phyloP scores from a whole-genome alignment of 1,140 invertebrate genomes.

The Conus ventricosus region DNA sequence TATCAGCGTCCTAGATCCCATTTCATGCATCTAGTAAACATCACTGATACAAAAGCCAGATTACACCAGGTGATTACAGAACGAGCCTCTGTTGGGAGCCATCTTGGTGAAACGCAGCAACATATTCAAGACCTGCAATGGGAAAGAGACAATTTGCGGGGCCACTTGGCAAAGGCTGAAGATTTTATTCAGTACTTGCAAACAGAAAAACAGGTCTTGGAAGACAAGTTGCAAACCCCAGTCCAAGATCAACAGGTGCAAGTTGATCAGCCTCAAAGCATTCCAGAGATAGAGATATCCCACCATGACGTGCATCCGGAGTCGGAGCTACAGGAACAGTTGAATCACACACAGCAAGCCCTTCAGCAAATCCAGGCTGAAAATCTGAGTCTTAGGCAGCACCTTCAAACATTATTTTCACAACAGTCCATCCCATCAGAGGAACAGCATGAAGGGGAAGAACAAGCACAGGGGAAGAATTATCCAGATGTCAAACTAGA shows the following conservation, averaged over 20 bases:
- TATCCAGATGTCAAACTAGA: background rate
- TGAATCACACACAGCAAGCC: constrained; percentile 14
- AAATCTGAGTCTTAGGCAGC: constrained; percentile 16
- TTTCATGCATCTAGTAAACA: background rate
- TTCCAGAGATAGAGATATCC: constrained; percentile 10
- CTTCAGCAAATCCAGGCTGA: constrained; percentile 30
- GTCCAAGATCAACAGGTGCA: background rate
- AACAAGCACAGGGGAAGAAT: background rate
- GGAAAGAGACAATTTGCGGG: constrained; percentile 26
- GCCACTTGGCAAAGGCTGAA: constrained; percentile 23
- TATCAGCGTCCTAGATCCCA: constrained; percentile 17
- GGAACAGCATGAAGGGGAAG: background rate
- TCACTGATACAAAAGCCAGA: constrained; percentile 14
- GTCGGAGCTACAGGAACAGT: constrained; percentile 23
- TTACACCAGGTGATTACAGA: constrained; percentile 21
- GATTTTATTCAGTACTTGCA: background rate
- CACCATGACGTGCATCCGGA: constrained; percentile 1
- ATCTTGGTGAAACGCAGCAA: constrained; percentile 15
- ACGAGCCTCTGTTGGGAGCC: background rate
- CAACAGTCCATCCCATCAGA: background rate
- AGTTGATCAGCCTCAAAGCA: background rate
- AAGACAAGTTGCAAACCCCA: constrained; percentile 2
- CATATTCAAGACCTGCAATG: constrained; percentile 19
- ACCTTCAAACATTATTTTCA: constrained; percentile 14
- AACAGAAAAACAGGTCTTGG: constrained; percentile 22